phyloP scores from a whole-genome alignment of 2,797 vertebrate species.

The Orestias chungarensis region DNA sequence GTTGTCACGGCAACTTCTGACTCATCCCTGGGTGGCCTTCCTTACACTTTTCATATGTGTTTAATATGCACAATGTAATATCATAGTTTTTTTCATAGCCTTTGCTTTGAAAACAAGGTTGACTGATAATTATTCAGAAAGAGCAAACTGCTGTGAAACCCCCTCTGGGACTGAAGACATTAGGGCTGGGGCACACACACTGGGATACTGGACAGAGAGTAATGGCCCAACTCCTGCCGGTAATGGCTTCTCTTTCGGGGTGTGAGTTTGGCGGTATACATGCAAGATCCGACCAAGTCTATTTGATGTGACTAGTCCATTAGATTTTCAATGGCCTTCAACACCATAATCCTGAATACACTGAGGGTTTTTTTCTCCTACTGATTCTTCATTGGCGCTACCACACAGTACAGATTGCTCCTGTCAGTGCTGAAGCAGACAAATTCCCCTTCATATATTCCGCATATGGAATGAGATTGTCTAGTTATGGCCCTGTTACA shows the following conservation, averaged over 20 bases:
- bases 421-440: conserved; percentile 75
- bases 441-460: conserved; percentile 69
- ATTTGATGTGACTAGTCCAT: conserved; percentile 77
- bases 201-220: conserved; percentile 74
- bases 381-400: conserved; percentile 55
- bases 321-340: conserved; percentile 74
- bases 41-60: conserved; percentile 15
- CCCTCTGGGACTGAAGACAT: conserved; percentile 61
- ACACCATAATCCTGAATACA: conserved; percentile 72
- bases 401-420: conserved; percentile 65
- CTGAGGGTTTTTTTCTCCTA: conserved; percentile 27
- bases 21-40: conserved; percentile 13
- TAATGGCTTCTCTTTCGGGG: conserved; percentile 72
- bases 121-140: conserved; percentile 66
- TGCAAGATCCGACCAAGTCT: conserved; percentile 63
- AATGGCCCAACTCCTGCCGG: conserved; percentile 71
- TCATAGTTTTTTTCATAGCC: conserved; percentile 60
- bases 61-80: conserved; percentile 46
- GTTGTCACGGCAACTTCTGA: conserved; percentile 31
- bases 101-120: conserved; percentile 55
- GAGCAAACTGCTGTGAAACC: conserved; percentile 50
- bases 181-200: conserved; percentile 47
- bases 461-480: conserved; percentile 73
- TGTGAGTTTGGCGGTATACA: conserved; percentile 40
- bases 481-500: conserved; percentile 73